Evolutionary conservation across 2,797 vertebrate genomes (phyloP).

Genomic region (Arremon aurantiirostris): DNA sequence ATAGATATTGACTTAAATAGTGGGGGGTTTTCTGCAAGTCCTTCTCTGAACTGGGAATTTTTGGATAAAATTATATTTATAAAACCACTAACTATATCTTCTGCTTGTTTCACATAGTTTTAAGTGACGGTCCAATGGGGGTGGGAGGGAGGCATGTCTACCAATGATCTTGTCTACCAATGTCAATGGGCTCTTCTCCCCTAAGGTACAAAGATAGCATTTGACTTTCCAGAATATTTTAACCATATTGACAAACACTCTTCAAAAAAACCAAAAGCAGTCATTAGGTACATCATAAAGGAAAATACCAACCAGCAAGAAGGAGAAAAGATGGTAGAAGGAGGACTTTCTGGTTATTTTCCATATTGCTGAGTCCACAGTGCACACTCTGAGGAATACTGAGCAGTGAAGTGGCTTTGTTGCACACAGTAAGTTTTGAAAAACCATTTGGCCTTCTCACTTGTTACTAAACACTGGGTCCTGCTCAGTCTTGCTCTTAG

Average conservation of each 20-base stretch:
- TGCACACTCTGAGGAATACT: neutral
- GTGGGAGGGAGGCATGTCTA: accelerated
- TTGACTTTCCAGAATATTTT: neutral
- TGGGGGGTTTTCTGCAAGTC: accelerated
- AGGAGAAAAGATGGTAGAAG: neutral
- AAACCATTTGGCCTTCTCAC: neutral
- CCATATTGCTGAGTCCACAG: neutral
- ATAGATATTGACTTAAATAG: neutral
- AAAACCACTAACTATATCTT: neutral
- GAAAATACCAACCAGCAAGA: neutral
- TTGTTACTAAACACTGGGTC: neutral
- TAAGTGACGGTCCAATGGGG: neutral
- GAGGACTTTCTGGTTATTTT: neutral
- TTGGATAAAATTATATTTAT: neutral
- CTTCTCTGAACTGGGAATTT: neutral
- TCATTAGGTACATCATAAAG: neutral
- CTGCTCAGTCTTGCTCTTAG: neutral
- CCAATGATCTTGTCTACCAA: neutral
- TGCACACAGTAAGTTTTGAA: neutral
- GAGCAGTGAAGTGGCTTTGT: neutral
- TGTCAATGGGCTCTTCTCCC: neutral
- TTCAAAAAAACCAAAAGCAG: neutral
- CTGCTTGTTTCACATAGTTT: neutral
- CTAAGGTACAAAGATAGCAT: neutral
- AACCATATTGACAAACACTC: accelerated